These are phyloP conservation scores for Oenanthe oenanthe DNA, from an alignment of 2,113 vertebrate species.

Conservation along the genomic window DNA sequence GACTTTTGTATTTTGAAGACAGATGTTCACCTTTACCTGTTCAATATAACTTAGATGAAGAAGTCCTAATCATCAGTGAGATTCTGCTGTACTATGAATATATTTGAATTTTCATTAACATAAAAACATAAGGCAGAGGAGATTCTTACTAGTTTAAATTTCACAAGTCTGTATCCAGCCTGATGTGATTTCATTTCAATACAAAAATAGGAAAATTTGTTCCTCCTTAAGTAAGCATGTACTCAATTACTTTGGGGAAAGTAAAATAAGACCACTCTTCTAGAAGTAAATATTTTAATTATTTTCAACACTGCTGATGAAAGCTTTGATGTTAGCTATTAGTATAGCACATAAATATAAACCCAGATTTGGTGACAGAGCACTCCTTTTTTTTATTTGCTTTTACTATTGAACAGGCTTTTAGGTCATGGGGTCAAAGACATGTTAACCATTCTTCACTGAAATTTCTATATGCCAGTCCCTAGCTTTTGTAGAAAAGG, in stretches of 20 bases:
- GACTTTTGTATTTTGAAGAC: background rate
- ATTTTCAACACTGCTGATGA: background rate
- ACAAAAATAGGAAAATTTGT: background rate
- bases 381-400: accelerated
- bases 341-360: background rate
- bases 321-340: background rate
- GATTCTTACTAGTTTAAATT: background rate
- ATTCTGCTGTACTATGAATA: background rate
- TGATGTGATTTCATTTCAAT: background rate
- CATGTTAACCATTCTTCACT: background rate
- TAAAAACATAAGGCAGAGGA: background rate
- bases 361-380: background rate
- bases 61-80: background rate
- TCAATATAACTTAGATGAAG: background rate
- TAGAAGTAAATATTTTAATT: background rate
- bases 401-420: background rate
- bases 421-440: background rate
- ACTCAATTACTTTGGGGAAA: background rate
- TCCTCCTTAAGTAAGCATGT: background rate
- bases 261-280: background rate
- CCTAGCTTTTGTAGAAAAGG: background rate
- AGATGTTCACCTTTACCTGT: background rate
- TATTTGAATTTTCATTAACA: background rate
- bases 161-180: background rate
- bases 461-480: background rate